These are phyloP conservation scores for Myrmophylax atrothorax DNA, from an alignment of 2,113 vertebrate species.

Conservation along the genomic window DNA sequence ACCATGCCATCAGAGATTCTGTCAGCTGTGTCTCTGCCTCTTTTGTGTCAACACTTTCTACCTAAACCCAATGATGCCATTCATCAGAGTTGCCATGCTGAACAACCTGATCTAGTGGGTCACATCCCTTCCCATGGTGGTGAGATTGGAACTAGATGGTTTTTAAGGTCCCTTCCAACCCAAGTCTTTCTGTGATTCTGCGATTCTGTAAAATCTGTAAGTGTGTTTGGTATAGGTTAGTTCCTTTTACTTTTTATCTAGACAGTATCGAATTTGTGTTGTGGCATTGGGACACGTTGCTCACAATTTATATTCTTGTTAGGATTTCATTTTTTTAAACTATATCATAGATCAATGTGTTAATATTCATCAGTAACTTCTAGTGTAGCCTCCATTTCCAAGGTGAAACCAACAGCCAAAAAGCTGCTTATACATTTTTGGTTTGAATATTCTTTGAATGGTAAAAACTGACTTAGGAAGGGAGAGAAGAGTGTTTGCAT, in stretches of 20 bases:
- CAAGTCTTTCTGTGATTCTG: not conserved
- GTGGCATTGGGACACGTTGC: not conserved
- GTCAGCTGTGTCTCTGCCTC: not conserved
- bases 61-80: not conserved
- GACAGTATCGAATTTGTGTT: not conserved
- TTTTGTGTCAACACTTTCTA: not conserved
- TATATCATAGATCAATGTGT: not conserved
- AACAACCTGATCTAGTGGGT: not conserved
- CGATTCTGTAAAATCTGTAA: not conserved
- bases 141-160: fast-evolving
- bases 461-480: not conserved
- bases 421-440: not conserved
- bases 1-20: not conserved
- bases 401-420: not conserved
- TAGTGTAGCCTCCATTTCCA: not conserved
- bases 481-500: not conserved
- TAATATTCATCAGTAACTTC: not conserved
- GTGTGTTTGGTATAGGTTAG: not conserved
- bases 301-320: not conserved
- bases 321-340: not conserved
- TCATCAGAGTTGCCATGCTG: not conserved
- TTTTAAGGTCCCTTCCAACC: not conserved
- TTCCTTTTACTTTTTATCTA: not conserved
- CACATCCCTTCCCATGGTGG: no score
- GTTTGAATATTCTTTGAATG: not conserved